Evolutionary conservation across 2,113 vertebrate species (phyloP), one percentile per base, ranked within the genome.

Genomic region (Equus quagga): DNA sequence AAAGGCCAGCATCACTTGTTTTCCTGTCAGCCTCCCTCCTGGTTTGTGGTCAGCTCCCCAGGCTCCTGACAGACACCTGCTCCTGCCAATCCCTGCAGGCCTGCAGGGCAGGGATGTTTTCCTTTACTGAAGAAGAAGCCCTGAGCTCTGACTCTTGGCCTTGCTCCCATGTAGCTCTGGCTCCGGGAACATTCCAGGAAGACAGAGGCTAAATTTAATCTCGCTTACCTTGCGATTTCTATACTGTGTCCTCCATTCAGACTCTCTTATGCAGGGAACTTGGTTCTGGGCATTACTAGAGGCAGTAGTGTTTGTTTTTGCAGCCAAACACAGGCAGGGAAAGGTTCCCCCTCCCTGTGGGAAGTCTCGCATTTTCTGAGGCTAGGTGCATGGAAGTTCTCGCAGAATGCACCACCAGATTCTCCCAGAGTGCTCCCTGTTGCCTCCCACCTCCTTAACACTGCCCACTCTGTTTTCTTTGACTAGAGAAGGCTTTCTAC

Each of bases 141-240:
- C 58, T n/a, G 67, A 83, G 24, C n/a, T 91, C 56, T 82, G 69
- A 86, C 8, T 46, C 19, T 64, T 98, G 95, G 86, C 51, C 58
- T 97, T 75, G 54, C 0, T 96, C 86, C 69, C 65, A 28, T 17
- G 14, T 28, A 95, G 49, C 70, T 92, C 62, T 56, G 64, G 26
- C 41, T 95, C 41, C 2, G 13, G 85, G 65, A 89, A 93, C 49
- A 89, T 96, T 93, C 67, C 92, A 97, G 76, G 70, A 90, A 95
- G 94, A 36, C 90, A 94, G 56, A 92, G 31, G 75, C 94, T 97
- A 94, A 96, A 96, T 96, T 91, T 96, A 97, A 82, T 92, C 78
- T 58, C n/a, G 4, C 6, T 58, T 92, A 62, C 41, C 69, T 98
- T 85, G 72, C 91, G 94, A 96, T 67, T 97, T 91, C 90, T 65